phyloP scores from a whole-genome alignment of 2,113 vertebrate genomes.

The Hypocryptadius cinnamomeus region DNA sequence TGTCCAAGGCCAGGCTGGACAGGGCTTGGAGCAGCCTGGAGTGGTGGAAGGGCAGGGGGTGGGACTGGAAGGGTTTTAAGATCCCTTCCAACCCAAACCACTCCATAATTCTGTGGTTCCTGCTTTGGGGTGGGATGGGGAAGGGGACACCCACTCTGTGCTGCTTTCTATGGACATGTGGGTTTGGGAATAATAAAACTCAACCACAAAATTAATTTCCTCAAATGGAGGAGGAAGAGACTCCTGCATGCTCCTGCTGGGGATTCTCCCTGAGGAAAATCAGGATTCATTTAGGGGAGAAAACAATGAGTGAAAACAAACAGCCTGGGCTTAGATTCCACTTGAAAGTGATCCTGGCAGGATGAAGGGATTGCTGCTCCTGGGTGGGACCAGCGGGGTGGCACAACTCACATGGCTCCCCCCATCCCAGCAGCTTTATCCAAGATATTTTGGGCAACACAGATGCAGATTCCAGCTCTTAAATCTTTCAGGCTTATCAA shows the following conservation, averaged over 20 bases:
- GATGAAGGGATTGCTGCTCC: neutral
- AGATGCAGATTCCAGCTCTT: constrained; percentile 24
- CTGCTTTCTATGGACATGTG: accelerated
- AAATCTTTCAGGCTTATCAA: constrained; percentile 55
- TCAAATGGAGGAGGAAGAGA: neutral
- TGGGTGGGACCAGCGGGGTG: neutral
- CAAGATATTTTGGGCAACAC: constrained; percentile 29
- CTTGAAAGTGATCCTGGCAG: neutral
- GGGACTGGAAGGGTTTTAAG: accelerated
- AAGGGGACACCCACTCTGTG: accelerated
- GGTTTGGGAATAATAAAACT: neutral
- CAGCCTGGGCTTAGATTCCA: neutral
- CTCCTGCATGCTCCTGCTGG: neutral
- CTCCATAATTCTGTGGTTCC: neutral
- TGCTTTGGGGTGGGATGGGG: accelerated
- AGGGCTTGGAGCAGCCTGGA: neutral
- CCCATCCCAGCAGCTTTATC: neutral
- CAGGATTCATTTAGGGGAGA: neutral
- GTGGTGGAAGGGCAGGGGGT: neutral
- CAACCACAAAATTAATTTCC: neutral
- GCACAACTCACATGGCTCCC: neutral
- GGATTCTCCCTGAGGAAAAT: neutral
- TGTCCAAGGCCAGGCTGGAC: neutral
- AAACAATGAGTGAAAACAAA: neutral
- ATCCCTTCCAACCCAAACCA: neutral